A percentile compares a stretch with the other conserved stretches of the same genome.
These are phyloP conservation scores for Caenorhabditis sulstoni DNA, from an alignment of 2,888 invertebrate species.

Conservation along the genomic window DNA sequence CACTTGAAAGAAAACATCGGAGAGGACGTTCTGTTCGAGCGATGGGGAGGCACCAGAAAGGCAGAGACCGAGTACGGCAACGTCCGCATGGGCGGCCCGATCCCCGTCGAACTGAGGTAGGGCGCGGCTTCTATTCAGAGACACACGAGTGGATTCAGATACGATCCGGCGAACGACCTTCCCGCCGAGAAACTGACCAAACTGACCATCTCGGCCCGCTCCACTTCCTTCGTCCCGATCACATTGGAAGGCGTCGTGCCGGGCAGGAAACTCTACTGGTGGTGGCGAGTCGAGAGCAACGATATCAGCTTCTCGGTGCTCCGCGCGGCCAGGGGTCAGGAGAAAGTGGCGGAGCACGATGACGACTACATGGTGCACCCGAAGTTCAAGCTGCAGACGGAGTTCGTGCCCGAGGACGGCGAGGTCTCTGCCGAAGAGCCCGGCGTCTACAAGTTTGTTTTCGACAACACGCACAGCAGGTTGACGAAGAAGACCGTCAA, in stretches of 20 bases:
- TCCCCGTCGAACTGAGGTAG: conserved; percentile 69
- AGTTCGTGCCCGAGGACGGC: conserved; percentile 75
- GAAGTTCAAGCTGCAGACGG: conserved; percentile 75
- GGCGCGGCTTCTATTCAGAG: no score
- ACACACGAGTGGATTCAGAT: conserved; percentile 60
- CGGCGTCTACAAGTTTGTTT: conserved; percentile 76
- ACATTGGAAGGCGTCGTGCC: conserved; percentile 68
- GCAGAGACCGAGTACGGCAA: conserved; percentile 72
- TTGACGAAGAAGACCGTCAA: conserved; percentile 66
- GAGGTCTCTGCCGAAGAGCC: conserved; percentile 69
- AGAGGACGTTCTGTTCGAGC: conserved; percentile 73
- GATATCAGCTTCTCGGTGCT: conserved; percentile 67
- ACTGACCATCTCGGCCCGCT: conserved; percentile 70
- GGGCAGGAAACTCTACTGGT: conserved; percentile 71
- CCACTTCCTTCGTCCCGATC: conserved; percentile 67
- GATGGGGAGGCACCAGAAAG: conserved; percentile 75
- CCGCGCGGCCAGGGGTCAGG: conserved; percentile 60
- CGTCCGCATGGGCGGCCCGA: conserved; percentile 76
- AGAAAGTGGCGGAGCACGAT: conserved; percentile 69
- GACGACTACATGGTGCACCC: conserved; percentile 71
- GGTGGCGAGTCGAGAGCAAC: conserved; percentile 72
- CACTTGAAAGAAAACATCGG: conserved; percentile 72
- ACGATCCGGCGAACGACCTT: conserved; percentile 69
- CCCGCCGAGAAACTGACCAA: conserved; percentile 69
- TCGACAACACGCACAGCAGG: conserved; percentile 76